Base-by-base conservation (phyloP, 1,140 invertebrate genomes). In the Coenobita brevimanus region DNA sequence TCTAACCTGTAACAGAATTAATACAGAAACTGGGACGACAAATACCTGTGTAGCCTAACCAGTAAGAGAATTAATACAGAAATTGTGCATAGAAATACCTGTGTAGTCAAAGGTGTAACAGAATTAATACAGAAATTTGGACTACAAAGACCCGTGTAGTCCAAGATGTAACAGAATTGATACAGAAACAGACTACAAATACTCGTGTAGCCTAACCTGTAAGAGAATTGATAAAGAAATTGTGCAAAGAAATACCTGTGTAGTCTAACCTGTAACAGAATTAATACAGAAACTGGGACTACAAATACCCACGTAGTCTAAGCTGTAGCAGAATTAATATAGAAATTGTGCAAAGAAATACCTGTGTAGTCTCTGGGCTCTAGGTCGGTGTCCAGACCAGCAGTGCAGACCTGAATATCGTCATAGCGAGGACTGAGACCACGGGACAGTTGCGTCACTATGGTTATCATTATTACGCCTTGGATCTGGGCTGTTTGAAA, bases 351-450 rank as follows among this genome's bases (percentile, higher is more conserved):
- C n/a, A n/a, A n/a, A n/a, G n/a, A n/a, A n/a, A n/a, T 30, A 85
- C 83, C 73, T 78, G 83, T 62, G 15, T 85, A 85, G 17, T 85
- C 83, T 57, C n/a, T 78, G 24, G 83, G 83, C 71, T 60, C 21
- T 4, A 85, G 54, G 3, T 85, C 38, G n/a, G n/a, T n/a, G n/a
- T n/a, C n/a, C 3, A 41, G 24, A 24, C 57, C 71, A 8, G 27
- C 33, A 30, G 57, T 85, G 17, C 83, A 85, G 3, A 78, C 73
- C 54, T 85, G 33, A 17, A 85, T 60, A 41, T 78, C 33, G 4
- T 10, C 36, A 60, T 64, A 85, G 38, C 50, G 3, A 17, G 50
- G 10, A 36, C 50, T 54, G 21, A 41, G 54, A n/a, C 62, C 71
- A 13, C 57, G 54, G n/a, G 71, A 54, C 36, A 85, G 73, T 0